Evolutionary conservation across 2,113 vertebrate genomes (phyloP), one percentile per base, ranked within the genome.

Genomic region (Actenoides lindsayi): DNA sequence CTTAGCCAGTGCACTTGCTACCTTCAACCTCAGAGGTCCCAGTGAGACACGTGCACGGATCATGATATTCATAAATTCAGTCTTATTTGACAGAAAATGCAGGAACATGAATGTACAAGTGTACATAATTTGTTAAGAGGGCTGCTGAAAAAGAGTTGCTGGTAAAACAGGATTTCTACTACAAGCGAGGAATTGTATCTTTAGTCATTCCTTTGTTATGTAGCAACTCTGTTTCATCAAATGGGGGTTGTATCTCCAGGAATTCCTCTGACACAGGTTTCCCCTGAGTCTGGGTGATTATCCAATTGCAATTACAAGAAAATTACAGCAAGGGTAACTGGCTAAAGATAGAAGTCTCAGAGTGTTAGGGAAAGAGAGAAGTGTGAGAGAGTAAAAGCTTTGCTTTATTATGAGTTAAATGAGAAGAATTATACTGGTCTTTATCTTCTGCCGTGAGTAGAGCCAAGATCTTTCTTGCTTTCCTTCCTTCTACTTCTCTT

Each of bases 251-350:
- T 76, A 56, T 92, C 71, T 37, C 53, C 31, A 94, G 85, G 90
- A 91, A 88, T 93, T 92, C 85, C 78, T 92, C 63, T 94, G 90
- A 93, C 65, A 95, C 44, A 68, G 63, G 93, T 69, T 91, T 91
- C 81, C 70, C 54, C 31, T 2, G 44, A 75, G 78, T 64, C 81
- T 71, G 13, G 57, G 30, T 93, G 57, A 83, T 94, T 96, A 94
- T 86, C 71, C 88, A 90, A 51, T 89, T 95, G 87, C 81, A 95
- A 33, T 90, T 76, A 83, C 19, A 95, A 96, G 82, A 90, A 95
- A 96, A 94, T 88, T 86, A 73, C 85, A 80, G 62, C 35, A 35
- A 76, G 79, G 71, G 59, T 94, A 94, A 80, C 74, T 93, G 70
- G 53, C 90, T 96, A 73, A 97, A 94, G 92, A 83, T 80, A 92